A percentile compares a stretch with the other conserved stretches of the same genome.
phyloP scores from a whole-genome alignment of 2,113 vertebrate genomes.

The Orcinus orca region DNA sequence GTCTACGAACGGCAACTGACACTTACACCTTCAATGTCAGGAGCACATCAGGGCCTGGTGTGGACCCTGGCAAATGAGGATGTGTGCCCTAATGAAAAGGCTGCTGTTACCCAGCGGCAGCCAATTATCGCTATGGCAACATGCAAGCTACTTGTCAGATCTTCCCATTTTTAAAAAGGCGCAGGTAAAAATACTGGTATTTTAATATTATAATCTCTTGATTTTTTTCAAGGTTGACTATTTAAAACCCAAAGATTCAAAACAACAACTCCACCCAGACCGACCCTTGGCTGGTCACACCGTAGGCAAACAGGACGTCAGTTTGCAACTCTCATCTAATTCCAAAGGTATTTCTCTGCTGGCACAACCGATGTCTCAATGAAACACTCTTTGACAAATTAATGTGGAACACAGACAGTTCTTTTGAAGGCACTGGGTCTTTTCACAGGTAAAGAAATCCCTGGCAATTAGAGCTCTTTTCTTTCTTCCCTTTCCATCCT shows the following conservation, averaged over 20 bases:
- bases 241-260: neutral
- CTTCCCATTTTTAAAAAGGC: neutral
- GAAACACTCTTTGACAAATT: neutral
- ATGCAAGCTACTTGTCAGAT: neutral
- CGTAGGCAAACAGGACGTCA: neutral
- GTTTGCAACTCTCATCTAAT: neutral
- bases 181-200: neutral
- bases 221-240: neutral
- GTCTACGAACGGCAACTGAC: neutral
- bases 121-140: too few species aligned
- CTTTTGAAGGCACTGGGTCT: neutral
- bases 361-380: neutral
- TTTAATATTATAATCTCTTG: neutral
- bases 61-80: rapidly evolving
- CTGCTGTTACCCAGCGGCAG: neutral
- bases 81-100: rapidly evolving
- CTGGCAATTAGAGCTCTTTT: neutral
- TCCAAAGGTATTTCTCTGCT: neutral
- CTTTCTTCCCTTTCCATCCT: neutral
- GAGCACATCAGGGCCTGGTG: rapidly evolving
- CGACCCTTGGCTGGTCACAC: neutral
- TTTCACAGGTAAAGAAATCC: neutral
- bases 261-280: neutral
- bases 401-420: neutral
- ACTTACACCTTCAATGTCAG: rapidly evolving